Percentiles rank a stretch among this genome's conserved stretches.
Conservation (phyloP, 2,113 vertebrate genomes). For the Anolis carolinensis region DNA sequence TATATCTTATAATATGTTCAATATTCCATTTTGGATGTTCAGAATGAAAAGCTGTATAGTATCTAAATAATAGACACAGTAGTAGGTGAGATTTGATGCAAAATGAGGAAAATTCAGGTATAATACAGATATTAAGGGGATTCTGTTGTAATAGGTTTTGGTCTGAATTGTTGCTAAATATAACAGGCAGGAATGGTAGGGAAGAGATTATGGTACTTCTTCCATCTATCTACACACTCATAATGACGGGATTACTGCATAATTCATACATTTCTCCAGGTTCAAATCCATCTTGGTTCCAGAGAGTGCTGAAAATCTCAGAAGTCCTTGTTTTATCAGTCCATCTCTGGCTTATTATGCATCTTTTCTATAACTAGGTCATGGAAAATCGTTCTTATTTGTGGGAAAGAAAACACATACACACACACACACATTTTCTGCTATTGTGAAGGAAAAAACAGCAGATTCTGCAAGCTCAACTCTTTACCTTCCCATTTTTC, state of each 20-base stretch:
- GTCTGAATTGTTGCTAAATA: neutral
- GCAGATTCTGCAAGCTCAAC: neutral
- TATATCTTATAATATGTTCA: neutral
- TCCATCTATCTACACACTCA: neutral
- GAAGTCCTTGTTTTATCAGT: neutral
- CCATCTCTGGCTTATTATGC: neutral
- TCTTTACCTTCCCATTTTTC: neutral
- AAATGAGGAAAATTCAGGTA: neutral
- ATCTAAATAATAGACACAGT: neutral
- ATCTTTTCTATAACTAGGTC: constrained; percentile 1
- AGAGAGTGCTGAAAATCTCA: neutral
- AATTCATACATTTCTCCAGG: neutral
- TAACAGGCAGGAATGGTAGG: neutral
- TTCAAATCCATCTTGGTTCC: neutral
- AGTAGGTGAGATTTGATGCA: no score
- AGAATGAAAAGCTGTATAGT: neutral
- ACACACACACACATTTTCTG: constrained; percentile 1
- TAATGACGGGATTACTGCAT: neutral
- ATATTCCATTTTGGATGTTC: neutral
- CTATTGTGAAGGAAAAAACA: neutral
- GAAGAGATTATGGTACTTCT: neutral
- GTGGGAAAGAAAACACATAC: neutral
- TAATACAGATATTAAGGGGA: neutral
- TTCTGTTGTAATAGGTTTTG: neutral
- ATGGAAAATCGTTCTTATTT: neutral